Percentiles rank a stretch among this genome's conserved stretches.
Evolutionary conservation across 2,888 invertebrate species (phyloP).

Genomic region (Panopea generosa): DNA sequence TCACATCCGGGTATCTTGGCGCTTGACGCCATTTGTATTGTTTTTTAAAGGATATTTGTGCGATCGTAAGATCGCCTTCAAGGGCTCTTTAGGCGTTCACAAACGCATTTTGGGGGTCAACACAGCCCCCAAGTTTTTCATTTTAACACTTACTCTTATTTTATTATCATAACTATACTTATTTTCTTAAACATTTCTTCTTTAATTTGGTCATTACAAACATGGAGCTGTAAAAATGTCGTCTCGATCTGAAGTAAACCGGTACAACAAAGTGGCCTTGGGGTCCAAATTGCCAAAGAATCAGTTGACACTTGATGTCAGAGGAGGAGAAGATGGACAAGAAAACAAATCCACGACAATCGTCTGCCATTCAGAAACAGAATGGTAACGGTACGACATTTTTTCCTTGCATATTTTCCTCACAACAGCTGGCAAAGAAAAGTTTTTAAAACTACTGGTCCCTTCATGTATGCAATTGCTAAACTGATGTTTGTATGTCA

Average conservation of each 20-base stretch:
- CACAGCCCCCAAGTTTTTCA: constrained; percentile 30
- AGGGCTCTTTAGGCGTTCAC: constrained; percentile 23
- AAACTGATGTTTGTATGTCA: too few relatives aligned
- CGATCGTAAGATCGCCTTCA: constrained; percentile 52
- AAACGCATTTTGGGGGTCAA: constrained; percentile 49
- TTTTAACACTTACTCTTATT: not conserved
- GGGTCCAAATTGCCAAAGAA: constrained; percentile 56
- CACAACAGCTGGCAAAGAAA: too few relatives aligned
- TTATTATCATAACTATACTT: constrained; percentile 1
- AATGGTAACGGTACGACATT: constrained; percentile 62
- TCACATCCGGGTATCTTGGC: constrained; percentile 67
- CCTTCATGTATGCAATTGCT: too few relatives aligned
- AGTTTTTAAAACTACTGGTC: too few relatives aligned
- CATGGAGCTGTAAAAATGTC: constrained; percentile 79
- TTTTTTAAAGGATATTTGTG: constrained; percentile 16
- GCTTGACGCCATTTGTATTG: constrained; percentile 64
- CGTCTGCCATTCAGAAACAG: constrained; percentile 73
- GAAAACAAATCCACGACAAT: constrained; percentile 74
- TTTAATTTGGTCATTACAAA: constrained; percentile 63
- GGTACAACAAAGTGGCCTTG: constrained; percentile 67
- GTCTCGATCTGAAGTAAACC: constrained; percentile 60
- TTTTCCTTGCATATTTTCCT: too few relatives aligned
- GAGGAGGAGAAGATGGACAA: constrained; percentile 79
- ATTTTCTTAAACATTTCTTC: constrained; percentile 36
- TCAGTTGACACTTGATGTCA: constrained; percentile 72